Percentiles rank a stretch among this genome's conserved stretches.
These are phyloP conservation scores for Eubasilissa regina DNA, from an alignment of 1,140 invertebrate species.

Conservation along the genomic window DNA sequence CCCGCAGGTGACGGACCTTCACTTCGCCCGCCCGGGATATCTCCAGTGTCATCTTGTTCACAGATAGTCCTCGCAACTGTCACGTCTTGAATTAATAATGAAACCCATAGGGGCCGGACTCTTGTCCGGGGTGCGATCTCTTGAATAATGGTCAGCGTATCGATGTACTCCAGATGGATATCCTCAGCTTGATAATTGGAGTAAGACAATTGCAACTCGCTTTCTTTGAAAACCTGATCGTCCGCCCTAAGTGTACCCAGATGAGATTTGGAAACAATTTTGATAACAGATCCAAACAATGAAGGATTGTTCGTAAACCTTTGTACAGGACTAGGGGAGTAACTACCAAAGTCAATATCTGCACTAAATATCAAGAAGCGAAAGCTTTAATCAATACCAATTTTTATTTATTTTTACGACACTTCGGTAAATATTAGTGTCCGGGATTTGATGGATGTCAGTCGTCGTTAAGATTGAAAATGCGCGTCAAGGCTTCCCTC, in stretches of 20 bases:
- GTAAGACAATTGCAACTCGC: neutral
- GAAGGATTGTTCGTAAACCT: too few relatives aligned
- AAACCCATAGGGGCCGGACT: slow-evolving; percentile 1
- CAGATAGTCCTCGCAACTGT: slow-evolving; percentile 27
- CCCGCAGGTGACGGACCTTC: slow-evolving; percentile 2
- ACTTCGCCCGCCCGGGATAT: slow-evolving; percentile 35
- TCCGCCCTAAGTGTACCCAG: neutral
- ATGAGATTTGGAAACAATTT: neutral
- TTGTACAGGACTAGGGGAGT: too few relatives aligned
- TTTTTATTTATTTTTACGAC: too few relatives aligned
- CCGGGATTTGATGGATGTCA: too few relatives aligned
- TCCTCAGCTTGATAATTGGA: neutral
- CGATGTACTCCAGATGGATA: neutral
- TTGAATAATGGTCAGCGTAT: neutral
- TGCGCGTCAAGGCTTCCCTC: too few relatives aligned
- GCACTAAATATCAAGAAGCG: too few relatives aligned
- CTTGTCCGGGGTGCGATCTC: neutral
- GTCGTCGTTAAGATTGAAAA: too few relatives aligned
- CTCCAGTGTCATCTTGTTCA: slow-evolving; percentile 42
- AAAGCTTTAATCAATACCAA: too few relatives aligned
- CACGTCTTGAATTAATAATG: slow-evolving; percentile 43
- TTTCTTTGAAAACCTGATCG: neutral
- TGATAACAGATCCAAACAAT: too few relatives aligned
- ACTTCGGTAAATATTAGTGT: too few relatives aligned
- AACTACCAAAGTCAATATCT: too few relatives aligned